Evolutionary conservation across 2,797 vertebrate species (phyloP).

Genomic region (Danio aesculapii): DNA sequence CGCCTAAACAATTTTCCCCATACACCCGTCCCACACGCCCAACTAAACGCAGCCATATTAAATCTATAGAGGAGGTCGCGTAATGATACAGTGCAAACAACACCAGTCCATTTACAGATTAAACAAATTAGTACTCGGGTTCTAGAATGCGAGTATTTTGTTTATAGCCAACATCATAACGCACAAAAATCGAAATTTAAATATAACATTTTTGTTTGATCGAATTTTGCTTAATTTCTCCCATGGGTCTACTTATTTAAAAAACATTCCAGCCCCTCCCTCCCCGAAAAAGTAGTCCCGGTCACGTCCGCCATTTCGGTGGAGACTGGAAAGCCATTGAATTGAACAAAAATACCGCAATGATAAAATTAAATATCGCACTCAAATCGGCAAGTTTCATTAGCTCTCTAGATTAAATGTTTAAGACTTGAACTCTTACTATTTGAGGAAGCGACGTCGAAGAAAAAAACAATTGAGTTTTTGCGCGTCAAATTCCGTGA

Average conservation of each 20-base stretch:
- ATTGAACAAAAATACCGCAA: slow-evolving; percentile 54
- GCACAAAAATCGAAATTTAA: not conserved
- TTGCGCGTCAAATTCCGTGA: not conserved
- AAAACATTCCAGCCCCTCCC: slow-evolving; percentile 1
- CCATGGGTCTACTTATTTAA: slow-evolving; percentile 71
- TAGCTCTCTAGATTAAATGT: not conserved
- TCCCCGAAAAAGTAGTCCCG: slow-evolving; percentile 71
- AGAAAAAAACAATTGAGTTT: not conserved
- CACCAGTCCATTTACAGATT: not conserved
- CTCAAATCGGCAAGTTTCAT: slow-evolving; percentile 11
- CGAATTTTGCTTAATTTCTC: not conserved
- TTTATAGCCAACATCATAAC: not conserved
- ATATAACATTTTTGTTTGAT: not conserved
- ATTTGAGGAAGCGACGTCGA: not conserved
- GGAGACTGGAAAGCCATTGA: slow-evolving; percentile 65
- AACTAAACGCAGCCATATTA: not conserved
- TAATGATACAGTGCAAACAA: slow-evolving; percentile 45
- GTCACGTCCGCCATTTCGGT: slow-evolving; percentile 80
- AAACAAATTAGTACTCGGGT: not conserved
- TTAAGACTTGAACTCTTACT: not conserved
- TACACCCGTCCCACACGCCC: not conserved
- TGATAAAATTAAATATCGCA: slow-evolving; percentile 27
- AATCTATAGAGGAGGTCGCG: slow-evolving; percentile 47
- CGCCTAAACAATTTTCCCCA: not conserved
- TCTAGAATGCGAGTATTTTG: not conserved